Evolutionary conservation across 2,888 invertebrate genomes (phyloP).

Genomic region (Calameuta pallipes): DNA sequence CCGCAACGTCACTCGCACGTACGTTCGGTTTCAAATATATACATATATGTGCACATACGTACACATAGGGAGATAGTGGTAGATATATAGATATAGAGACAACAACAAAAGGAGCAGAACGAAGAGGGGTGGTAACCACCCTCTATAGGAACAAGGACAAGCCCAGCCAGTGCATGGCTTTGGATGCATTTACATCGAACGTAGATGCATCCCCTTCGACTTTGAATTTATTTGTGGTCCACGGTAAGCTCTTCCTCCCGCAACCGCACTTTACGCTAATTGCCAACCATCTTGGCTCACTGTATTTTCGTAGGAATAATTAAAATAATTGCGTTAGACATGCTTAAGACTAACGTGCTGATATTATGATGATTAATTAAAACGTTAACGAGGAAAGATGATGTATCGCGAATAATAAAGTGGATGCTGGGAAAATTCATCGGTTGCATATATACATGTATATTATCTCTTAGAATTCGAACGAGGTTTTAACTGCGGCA

Average conservation of each 20-base stretch:
- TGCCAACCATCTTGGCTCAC: neutral
- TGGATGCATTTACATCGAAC: neutral
- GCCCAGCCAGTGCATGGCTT: neutral
- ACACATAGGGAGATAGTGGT: neutral
- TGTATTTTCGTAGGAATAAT: neutral
- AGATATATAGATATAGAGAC: neutral
- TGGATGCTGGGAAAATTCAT: neutral
- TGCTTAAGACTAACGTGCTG: neutral
- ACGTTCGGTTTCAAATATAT: neutral
- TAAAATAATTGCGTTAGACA: too few relatives aligned
- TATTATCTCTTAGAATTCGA: too few relatives aligned
- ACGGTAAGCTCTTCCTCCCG: neutral
- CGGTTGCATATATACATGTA: neutral
- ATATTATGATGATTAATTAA: neutral
- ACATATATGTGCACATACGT: too few relatives aligned
- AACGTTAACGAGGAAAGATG: neutral
- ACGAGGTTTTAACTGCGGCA: neutral
- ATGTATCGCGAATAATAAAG: neutral
- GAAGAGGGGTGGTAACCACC: neutral
- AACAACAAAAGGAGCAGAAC: neutral
- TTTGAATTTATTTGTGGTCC: neutral
- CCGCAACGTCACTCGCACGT: neutral
- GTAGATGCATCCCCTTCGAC: neutral
- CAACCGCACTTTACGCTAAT: neutral
- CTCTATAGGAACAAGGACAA: neutral